phyloP scores from a whole-genome alignment of 2,113 vertebrate species.

The Mus musculus region GRCm39 chr13:32611501-32612000 shows the following conservation, averaged over 20 bases:
- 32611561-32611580: not conserved
- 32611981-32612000: not conserved
- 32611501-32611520: not conserved
- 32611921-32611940: not conserved
- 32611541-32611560: not conserved
- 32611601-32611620: not conserved
- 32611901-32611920: not conserved
- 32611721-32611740: not conserved
- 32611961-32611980: not conserved
- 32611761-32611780: not conserved
- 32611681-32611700: not conserved
- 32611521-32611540: not conserved
- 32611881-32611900: not conserved
- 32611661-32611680: not conserved
- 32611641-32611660: not conserved
- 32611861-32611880: not conserved
- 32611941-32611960: not conserved
- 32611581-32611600: not conserved
- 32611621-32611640: not conserved
- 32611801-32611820: too few relatives aligned
- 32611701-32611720: not conserved
- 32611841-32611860: too few relatives aligned
- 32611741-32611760: not conserved
- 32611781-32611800: fast-evolving
- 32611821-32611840: fast-evolving